These are phyloP conservation scores for Odontamblyopus rebecca DNA, from an alignment of 2,797 vertebrate genomes.

Conservation along the genomic window DNA sequence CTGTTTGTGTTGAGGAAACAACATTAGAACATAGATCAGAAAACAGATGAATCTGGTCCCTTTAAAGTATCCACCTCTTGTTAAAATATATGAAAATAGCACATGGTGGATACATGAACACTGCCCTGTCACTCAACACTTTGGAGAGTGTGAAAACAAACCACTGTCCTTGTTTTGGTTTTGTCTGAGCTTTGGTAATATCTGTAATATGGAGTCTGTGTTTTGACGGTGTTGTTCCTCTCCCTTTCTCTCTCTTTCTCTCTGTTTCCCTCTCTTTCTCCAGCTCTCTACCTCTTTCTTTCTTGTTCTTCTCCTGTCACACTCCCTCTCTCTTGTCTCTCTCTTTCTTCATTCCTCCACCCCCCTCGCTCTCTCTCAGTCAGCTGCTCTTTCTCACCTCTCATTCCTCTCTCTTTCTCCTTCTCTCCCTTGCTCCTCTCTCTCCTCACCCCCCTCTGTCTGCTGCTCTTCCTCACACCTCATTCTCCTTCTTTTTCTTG, in stretches of 20 bases:
- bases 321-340: not conserved
- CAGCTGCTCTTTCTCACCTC: not conserved
- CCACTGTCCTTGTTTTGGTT: conserved; percentile 46
- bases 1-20: too few relatives aligned
- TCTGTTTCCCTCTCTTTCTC: not conserved
- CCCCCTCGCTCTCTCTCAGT: not conserved
- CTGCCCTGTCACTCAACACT: not conserved
- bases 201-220: conserved; percentile 45
- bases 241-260: too few relatives aligned
- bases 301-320: too few relatives aligned
- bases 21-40: too few relatives aligned
- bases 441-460: too few relatives aligned
- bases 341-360: not conserved
- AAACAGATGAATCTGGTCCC: too few relatives aligned
- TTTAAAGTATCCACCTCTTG: too few relatives aligned
- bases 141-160: not conserved
- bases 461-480: too few relatives aligned
- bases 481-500: too few relatives aligned
- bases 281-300: too few relatives aligned
- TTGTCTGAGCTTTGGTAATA: conserved; percentile 53
- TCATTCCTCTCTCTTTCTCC: not conserved
- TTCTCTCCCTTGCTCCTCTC: too few relatives aligned
- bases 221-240: conserved; percentile 27
- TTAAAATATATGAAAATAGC: too few relatives aligned
- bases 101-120: not conserved